Evolutionary conservation across 2,797 vertebrate genomes (phyloP).

Genomic region (Bradypodion pumilum): DNA sequence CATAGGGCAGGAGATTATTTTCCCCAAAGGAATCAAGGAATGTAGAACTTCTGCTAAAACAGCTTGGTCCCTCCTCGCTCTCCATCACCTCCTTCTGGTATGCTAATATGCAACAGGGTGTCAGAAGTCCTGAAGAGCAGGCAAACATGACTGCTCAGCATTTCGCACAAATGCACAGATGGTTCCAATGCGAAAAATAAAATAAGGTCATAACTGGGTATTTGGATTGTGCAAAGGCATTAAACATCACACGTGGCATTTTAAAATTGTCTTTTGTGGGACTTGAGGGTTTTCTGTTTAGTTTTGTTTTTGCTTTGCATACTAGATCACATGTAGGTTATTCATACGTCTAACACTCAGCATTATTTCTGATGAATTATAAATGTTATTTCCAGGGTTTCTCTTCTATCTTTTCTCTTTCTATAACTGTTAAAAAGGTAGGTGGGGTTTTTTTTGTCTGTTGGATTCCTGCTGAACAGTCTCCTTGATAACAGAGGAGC

Average conservation of each 20-base stretch:
- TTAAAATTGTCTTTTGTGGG: slow-evolving; percentile 31
- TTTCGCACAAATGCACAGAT: slow-evolving; percentile 17
- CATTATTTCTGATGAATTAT: slow-evolving; percentile 73
- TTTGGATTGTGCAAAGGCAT: neutral
- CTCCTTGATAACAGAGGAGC: slow-evolving; percentile 52
- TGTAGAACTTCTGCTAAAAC: neutral
- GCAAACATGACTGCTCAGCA: slow-evolving; percentile 35
- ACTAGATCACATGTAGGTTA: slow-evolving; percentile 55
- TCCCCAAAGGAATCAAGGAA: neutral
- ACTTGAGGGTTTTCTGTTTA: slow-evolving; percentile 13
- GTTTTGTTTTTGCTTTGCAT: slow-evolving; percentile 1
- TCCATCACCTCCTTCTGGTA: neutral
- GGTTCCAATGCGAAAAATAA: neutral
- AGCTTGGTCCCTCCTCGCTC: neutral
- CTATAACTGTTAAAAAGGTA: slow-evolving; percentile 30
- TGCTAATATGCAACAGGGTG: slow-evolving; percentile 17
- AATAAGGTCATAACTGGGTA: neutral
- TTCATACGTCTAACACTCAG: slow-evolving; percentile 59
- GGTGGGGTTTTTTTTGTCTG: slow-evolving; percentile 42
- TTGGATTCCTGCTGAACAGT: slow-evolving; percentile 54
- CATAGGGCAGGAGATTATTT: neutral
- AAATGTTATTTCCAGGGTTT: slow-evolving; percentile 65
- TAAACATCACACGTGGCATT: slow-evolving; percentile 16
- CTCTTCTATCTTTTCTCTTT: slow-evolving; percentile 27
- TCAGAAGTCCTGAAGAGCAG: neutral